These are phyloP conservation scores for Achroia grisella DNA, from an alignment of 1,140 invertebrate species.

Conservation along the genomic window DNA sequence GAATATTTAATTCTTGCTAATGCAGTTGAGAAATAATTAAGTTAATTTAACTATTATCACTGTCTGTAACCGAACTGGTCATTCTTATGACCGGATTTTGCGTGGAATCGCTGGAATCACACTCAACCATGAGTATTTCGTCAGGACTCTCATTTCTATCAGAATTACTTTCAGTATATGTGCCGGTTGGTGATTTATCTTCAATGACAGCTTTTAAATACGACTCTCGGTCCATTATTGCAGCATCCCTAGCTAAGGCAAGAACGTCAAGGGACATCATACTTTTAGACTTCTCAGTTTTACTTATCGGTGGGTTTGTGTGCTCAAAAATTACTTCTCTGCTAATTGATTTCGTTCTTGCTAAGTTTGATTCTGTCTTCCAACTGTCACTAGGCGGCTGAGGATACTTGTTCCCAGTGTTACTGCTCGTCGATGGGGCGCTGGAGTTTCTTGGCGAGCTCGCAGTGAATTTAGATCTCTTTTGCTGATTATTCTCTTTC, in stretches of 20 bases:
- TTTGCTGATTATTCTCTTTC: constrained; percentile 74
- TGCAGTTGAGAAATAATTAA: too few relatives aligned
- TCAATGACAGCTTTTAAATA: constrained; percentile 65
- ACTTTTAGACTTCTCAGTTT: constrained; percentile 56
- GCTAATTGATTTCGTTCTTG: constrained; percentile 47
- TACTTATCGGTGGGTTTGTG: constrained; percentile 35
- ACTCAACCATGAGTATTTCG: constrained; percentile 66
- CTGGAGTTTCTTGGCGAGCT: constrained; percentile 48
- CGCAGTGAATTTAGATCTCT: constrained; percentile 54
- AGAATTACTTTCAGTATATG: constrained; percentile 63
- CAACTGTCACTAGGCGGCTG: constrained; percentile 40
- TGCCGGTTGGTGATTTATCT: constrained; percentile 61
- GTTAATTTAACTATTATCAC: constrained; percentile 51
- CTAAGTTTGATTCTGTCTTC: constrained; percentile 36
- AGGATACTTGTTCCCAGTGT: constrained; percentile 22
- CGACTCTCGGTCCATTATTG: constrained; percentile 56
- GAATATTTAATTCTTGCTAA: background rate
- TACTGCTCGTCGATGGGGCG: constrained; percentile 50
- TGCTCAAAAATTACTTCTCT: constrained; percentile 48
- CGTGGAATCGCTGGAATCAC: constrained; percentile 58
- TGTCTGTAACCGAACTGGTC: constrained; percentile 63
- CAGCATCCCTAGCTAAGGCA: constrained; percentile 51
- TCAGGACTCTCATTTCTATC: constrained; percentile 63
- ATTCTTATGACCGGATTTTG: constrained; percentile 62
- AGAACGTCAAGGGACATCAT: constrained; percentile 66